Percentiles rank a stretch among this genome's conserved stretches.
These are phyloP conservation scores for Drosophila willistoni DNA, from an alignment of 1,140 invertebrate species.

Conservation along the genomic window DNA sequence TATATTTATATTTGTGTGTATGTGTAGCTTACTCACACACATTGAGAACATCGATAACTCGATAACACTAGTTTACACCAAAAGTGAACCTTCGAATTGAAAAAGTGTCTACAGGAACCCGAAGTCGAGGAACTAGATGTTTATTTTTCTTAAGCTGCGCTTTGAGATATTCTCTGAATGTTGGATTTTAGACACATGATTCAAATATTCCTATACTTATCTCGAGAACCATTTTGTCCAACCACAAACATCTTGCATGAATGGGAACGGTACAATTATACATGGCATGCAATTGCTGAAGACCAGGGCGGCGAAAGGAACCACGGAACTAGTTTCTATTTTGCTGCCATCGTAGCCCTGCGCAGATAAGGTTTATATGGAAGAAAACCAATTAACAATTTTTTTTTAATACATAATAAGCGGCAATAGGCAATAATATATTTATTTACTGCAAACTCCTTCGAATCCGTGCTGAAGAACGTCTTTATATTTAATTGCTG, in stretches of 20 bases:
- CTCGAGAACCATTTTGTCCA: no score
- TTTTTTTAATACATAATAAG: slow-evolving; percentile 59
- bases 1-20: slow-evolving; percentile 20
- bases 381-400: slow-evolving; percentile 69
- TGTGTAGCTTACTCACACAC: slow-evolving; percentile 30
- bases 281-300: no score
- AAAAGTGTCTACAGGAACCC: no score
- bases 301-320: not conserved
- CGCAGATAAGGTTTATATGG: slow-evolving; percentile 62
- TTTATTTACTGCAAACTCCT: slow-evolving; percentile 4
- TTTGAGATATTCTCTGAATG: not conserved
- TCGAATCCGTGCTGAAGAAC: not conserved
- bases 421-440: not conserved
- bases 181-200: no score
- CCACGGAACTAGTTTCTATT: slow-evolving; percentile 6
- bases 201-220: no score
- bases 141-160: no score
- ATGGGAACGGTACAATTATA: no score
- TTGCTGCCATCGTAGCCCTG: slow-evolving; percentile 42
- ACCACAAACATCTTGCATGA: no score
- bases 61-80: no score
- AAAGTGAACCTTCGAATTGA: no score
- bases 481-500: not conserved
- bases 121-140: no score
- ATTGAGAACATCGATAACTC: no score